phyloP scores from a whole-genome alignment of 2,888 invertebrate genomes.

The Heliconius ethilla region DNA sequence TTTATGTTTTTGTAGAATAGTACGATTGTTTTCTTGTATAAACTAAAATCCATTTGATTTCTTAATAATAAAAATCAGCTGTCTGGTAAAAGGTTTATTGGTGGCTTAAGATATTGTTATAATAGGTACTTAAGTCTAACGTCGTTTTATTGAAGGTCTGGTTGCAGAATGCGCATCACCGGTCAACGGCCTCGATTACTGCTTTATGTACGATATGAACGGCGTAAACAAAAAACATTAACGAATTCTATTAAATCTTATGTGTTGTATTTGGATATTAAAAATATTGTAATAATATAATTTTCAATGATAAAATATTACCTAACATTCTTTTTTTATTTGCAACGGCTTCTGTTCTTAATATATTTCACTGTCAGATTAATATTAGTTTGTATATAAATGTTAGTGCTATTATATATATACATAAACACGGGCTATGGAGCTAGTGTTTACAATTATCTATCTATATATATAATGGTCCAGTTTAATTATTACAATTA shows the following conservation, averaged over 20 bases:
- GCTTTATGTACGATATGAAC: constrained; percentile 4
- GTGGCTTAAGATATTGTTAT: neutral
- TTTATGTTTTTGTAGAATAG: neutral
- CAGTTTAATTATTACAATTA: constrained; percentile 22
- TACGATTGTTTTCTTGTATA: neutral
- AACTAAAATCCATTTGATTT: neutral
- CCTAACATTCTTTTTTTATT: no score
- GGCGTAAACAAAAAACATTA: constrained; percentile 8
- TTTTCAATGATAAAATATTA: no score
- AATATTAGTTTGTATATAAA: neutral
- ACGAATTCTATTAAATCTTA: neutral
- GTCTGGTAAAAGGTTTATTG: neutral
- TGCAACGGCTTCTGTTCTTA: neutral
- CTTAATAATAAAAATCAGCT: neutral
- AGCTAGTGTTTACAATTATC: neutral
- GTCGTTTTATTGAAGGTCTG: constrained; percentile 17
- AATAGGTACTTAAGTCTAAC: neutral
- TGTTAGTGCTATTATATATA: neutral
- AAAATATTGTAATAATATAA: neutral
- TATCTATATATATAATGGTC: neutral
- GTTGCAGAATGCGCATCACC: constrained; percentile 25
- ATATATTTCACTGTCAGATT: neutral
- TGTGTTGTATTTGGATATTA: neutral
- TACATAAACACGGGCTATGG: neutral
- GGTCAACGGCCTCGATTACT: constrained; percentile 24